Evolutionary conservation across 2,113 vertebrate genomes (phyloP).

Genomic region (Eclectus roratus): DNA sequence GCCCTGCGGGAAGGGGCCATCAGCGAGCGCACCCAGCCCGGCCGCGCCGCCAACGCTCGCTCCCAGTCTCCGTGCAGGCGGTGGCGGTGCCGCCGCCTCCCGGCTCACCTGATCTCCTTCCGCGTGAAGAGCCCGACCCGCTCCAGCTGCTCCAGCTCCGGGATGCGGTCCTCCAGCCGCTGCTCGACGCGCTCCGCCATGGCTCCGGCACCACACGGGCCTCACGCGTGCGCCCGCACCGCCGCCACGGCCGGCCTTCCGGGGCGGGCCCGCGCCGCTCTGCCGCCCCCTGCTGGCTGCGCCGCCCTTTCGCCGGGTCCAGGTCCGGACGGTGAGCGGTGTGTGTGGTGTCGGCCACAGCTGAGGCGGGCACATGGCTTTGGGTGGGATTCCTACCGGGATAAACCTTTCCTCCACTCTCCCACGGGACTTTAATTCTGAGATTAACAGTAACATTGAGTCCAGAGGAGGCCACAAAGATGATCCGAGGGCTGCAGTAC

Average conservation of each 20-base stretch:
- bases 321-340: no score
- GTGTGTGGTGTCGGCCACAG: no score
- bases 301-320: no score
- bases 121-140: constrained; percentile 88
- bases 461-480: background rate
- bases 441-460: background rate
- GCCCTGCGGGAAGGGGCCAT: constrained; percentile 70
- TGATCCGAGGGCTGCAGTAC: background rate
- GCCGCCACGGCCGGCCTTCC: background rate
- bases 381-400: background rate
- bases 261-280: background rate
- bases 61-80: background rate
- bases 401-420: background rate
- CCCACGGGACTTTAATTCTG: background rate
- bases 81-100: background rate
- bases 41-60: background rate
- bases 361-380: background rate
- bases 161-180: constrained; percentile 87
- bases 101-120: constrained; percentile 85
- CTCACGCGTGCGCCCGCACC: no score
- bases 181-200: constrained; percentile 92
- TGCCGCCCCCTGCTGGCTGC: background rate
- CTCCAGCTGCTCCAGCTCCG: constrained; percentile 90
- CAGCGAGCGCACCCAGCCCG: background rate
- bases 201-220: rapidly evolving